These are phyloP conservation scores for Podarcis muralis DNA, from an alignment of 2,113 vertebrate species.

Conservation along the genomic window DNA sequence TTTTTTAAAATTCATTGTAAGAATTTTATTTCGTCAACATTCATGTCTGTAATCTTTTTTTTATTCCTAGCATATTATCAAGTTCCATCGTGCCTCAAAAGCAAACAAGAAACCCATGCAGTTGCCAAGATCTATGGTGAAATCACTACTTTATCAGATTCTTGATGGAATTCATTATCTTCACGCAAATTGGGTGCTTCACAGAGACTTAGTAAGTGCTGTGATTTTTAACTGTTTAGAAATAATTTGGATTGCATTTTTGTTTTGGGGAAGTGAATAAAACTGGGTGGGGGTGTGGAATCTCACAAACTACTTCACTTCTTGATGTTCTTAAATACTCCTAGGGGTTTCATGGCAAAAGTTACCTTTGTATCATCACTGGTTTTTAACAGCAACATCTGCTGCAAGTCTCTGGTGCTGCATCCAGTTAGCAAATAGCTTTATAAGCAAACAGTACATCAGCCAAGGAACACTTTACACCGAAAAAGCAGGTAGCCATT, in stretches of 20 bases:
- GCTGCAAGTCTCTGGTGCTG: conserved; percentile 60
- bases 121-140: conserved; percentile 87
- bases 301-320: conserved; percentile 52
- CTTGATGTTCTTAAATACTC: conserved; percentile 63
- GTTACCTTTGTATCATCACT: conserved; percentile 49
- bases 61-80: conserved; percentile 86
- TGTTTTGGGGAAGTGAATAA: conserved; percentile 11
- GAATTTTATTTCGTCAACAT: conserved; percentile 22
- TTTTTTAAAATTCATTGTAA: conserved; percentile 49
- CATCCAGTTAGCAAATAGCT: conserved; percentile 54
- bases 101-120: conserved; percentile 90
- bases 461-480: neutral
- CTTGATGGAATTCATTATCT: conserved; percentile 88
- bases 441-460: conserved; percentile 3
- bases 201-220: conserved; percentile 82
- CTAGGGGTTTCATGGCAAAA: conserved; percentile 52
- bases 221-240: conserved; percentile 16
- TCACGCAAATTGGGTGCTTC: conserved; percentile 87
- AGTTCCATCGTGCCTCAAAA: conserved; percentile 88
- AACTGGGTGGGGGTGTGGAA: conserved; percentile 39
- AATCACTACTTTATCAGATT: conserved; percentile 86
- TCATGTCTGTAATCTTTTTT: conserved; percentile 61
- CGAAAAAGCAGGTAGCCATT: neutral
- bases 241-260: accelerated
- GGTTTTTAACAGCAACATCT: conserved; percentile 56